Conservation (phyloP, 2,888 invertebrate species). For the Leptinotarsa haldemani region DNA sequence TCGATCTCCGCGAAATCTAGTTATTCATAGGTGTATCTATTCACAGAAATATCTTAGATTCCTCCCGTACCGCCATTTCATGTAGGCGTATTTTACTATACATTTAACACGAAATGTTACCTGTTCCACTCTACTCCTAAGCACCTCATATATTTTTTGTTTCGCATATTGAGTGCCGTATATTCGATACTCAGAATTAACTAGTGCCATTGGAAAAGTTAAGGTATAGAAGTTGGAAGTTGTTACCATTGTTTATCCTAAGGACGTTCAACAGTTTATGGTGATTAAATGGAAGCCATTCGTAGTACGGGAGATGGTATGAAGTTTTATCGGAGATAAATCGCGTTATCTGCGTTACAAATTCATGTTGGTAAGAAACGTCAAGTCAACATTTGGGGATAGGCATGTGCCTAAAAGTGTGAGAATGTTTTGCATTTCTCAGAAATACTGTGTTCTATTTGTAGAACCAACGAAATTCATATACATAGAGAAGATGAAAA, state of each 20-base stretch:
- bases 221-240: conserved; percentile 30
- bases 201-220: conserved; percentile 28
- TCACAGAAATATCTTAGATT: conserved; percentile 18
- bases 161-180: conserved; percentile 21
- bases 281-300: conserved; percentile 40
- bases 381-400: too few species aligned
- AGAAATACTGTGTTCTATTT: too few species aligned
- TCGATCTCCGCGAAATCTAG: background rate
- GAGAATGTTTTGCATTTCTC: too few species aligned
- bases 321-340: too few species aligned
- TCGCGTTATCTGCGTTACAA: too few species aligned
- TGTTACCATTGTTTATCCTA: conserved; percentile 40
- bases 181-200: conserved; percentile 29
- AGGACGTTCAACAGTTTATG: conserved; percentile 40
- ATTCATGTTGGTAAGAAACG: too few species aligned
- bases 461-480: too few species aligned
- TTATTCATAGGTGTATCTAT: conserved; percentile 9
- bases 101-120: conserved; percentile 26
- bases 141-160: conserved; percentile 26
- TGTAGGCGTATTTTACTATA: conserved; percentile 25
- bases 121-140: conserved; percentile 22
- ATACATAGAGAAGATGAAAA: too few species aligned
- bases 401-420: too few species aligned
- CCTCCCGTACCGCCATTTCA: background rate
- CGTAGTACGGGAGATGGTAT: conserved; percentile 28